Evolutionary conservation across 30 jellyfish, hydroid and myxozoan species (phyloP).

Genomic region (Turritopsis rubra): DNA sequence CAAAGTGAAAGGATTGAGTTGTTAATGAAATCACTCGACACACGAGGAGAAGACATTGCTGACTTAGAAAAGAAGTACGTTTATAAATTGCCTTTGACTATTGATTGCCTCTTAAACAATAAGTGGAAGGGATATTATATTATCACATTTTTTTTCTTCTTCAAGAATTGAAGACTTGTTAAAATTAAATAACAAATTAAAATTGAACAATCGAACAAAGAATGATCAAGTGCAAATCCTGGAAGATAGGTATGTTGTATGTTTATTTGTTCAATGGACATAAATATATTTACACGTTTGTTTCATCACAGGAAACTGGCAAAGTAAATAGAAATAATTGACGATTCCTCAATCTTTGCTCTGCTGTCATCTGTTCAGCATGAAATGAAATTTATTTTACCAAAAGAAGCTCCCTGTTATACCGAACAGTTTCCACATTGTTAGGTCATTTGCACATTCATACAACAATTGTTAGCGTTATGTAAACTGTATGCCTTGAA

Average conservation of each 20-base stretch:
- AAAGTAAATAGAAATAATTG: too few relatives aligned
- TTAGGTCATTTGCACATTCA: too few relatives aligned
- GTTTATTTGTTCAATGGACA: neutral
- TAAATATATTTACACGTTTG: neutral
- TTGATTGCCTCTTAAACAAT: neutral
- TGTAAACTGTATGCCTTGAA: too few relatives aligned
- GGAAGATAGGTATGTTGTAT: conserved; percentile 68
- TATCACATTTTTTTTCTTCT: neutral
- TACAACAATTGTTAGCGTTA: neutral
- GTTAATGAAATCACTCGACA: conserved; percentile 28
- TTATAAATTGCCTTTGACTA: neutral
- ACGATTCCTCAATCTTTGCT: too few relatives aligned
- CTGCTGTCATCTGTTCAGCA: too few relatives aligned
- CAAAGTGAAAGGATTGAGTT: conserved; percentile 27
- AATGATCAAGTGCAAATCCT: conserved; percentile 73
- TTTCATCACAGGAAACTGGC: too few relatives aligned
- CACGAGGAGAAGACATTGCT: conserved; percentile 20
- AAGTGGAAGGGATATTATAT: neutral
- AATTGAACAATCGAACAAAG: conserved; percentile 55
- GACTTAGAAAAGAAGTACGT: conserved; percentile 22
- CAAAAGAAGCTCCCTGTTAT: too few relatives aligned
- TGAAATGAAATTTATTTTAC: too few relatives aligned
- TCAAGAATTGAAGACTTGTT: conserved; percentile 71
- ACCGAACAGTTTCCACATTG: too few relatives aligned
- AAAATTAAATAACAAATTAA: conserved; percentile 58